Conservation (phyloP, 2,888 invertebrate genomes). For the Nomada lathburiana region DNA sequence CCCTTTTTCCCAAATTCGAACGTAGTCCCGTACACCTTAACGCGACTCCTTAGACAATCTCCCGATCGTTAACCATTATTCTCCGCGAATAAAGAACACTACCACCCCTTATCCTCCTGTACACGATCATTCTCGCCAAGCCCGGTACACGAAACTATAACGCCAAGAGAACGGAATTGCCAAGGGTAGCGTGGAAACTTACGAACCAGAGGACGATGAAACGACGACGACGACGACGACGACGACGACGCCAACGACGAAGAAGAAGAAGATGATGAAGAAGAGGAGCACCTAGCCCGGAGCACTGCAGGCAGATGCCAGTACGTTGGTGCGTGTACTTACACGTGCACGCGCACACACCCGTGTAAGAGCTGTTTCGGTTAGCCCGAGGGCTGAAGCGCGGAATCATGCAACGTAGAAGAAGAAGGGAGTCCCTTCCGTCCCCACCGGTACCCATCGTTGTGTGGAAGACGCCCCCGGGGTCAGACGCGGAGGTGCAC, state of each 20-base stretch:
- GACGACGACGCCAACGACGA: conserved; percentile 12
- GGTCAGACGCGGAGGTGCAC: conserved; percentile 68
- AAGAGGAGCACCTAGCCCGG: conserved; percentile 70
- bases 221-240: conserved; percentile 5
- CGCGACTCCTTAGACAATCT: no score
- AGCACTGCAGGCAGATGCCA: conserved; percentile 79
- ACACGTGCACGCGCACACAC: conserved; percentile 42
- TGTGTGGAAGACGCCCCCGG: conserved; percentile 65
- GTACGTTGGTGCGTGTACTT: conserved; percentile 47
- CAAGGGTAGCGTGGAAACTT: conserved; percentile 5
- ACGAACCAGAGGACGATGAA: neutral
- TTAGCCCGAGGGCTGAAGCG: conserved; percentile 75
- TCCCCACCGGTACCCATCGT: conserved; percentile 53
- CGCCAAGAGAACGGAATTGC: conserved; percentile 21
- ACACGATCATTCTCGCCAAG: neutral
- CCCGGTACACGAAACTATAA: neutral
- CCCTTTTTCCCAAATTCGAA: no score
- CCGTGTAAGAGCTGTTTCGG: conserved; percentile 77
- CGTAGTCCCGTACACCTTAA: no score
- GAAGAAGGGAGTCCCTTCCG: conserved; percentile 67
- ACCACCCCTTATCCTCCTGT: no score
- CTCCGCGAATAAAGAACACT: no score
- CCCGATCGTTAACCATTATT: no score
- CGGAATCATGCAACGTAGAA: conserved; percentile 78
- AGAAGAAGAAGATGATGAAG: conserved; percentile 55